A percentile compares a stretch with the other conserved stretches of the same genome.
phyloP scores from a whole-genome alignment of 2,888 invertebrate genomes.

The Polyommatus iphigenia region DNA sequence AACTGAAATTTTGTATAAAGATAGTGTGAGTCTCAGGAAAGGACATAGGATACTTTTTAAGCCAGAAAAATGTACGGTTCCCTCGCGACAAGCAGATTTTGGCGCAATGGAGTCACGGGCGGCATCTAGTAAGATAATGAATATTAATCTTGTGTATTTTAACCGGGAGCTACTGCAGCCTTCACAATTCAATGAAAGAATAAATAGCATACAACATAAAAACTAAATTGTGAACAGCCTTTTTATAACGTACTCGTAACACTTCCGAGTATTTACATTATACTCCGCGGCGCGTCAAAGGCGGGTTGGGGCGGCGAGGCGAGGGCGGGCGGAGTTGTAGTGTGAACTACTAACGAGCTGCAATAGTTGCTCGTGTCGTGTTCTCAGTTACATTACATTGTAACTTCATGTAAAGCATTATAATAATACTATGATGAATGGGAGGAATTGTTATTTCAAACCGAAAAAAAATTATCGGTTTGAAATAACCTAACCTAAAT shows the following conservation, averaged over 20 bases:
- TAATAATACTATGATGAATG: background rate
- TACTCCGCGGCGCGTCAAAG: background rate
- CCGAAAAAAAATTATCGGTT: no score
- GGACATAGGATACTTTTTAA: no score
- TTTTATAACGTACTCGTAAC: background rate
- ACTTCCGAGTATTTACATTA: background rate
- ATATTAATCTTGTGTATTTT: no score
- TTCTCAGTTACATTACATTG: background rate
- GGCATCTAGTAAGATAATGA: no score
- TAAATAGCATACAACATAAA: background rate
- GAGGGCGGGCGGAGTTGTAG: background rate
- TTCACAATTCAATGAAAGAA: background rate
- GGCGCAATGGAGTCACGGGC: no score
- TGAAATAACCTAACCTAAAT: no score
- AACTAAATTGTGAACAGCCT: background rate
- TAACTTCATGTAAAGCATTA: background rate
- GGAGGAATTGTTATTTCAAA: background rate
- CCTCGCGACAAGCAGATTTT: no score
- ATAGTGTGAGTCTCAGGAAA: no score
- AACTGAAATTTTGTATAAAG: no score
- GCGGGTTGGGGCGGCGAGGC: background rate
- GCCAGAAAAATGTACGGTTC: no score
- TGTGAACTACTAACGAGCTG: background rate
- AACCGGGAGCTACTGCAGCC: no score
- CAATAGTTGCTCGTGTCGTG: background rate